Evolutionary conservation across 2,113 vertebrate species (phyloP).

Genomic region (Neodon shergylaensis): DNA sequence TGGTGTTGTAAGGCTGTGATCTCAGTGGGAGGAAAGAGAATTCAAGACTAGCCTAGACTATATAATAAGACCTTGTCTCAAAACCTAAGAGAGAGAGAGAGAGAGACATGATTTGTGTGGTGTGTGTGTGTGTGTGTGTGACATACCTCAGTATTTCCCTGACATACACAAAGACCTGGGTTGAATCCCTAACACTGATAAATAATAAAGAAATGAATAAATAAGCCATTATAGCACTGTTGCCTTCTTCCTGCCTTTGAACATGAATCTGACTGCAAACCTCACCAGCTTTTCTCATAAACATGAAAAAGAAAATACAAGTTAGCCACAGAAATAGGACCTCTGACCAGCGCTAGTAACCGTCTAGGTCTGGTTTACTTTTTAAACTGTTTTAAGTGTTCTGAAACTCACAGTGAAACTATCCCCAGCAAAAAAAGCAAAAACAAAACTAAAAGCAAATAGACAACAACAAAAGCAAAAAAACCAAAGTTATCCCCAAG

Average conservation of each 20-base stretch:
- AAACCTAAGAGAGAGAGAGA: neutral
- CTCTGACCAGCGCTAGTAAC: neutral
- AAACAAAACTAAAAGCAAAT: neutral
- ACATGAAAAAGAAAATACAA: neutral
- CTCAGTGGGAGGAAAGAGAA: neutral
- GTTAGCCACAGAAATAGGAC: neutral
- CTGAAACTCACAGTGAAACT: neutral
- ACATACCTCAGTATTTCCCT: neutral
- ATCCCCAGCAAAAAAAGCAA: neutral
- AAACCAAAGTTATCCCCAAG: neutral
- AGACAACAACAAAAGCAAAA: neutral
- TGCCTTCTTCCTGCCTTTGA: neutral
- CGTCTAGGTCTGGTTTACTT: neutral
- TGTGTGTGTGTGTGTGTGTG: too few relatives aligned
- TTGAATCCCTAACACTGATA: neutral
- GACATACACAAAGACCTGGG: neutral
- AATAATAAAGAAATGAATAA: neutral
- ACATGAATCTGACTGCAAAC: neutral
- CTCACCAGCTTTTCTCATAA: neutral
- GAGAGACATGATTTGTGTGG: too few relatives aligned
- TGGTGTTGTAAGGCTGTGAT: neutral
- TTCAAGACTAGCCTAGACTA: neutral
- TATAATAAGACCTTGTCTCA: neutral
- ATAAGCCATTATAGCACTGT: neutral
- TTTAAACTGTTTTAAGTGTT: slow-evolving; percentile 5